Evolutionary conservation across 2,888 invertebrate genomes (phyloP).

Genomic region (Callosobruchus maculatus): DNA sequence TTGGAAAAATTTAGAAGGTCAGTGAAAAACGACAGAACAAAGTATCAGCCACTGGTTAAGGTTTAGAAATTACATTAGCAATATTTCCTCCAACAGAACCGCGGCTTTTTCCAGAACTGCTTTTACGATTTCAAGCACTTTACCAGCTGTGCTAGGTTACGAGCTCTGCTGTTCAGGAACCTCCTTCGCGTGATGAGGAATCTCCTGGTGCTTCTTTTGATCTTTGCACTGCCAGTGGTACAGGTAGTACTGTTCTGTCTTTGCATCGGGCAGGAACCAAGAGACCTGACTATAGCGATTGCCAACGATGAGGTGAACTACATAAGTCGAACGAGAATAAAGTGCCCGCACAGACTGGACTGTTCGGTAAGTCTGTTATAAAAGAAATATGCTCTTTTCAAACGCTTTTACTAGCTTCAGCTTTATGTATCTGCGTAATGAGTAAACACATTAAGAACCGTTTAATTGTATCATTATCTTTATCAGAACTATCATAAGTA

Average conservation of each 20-base stretch:
- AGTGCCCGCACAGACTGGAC: background rate
- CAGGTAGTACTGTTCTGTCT: conserved; percentile 91
- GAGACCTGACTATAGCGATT: conserved; percentile 75
- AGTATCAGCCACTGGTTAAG: too few species aligned
- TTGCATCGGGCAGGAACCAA: conserved; percentile 86
- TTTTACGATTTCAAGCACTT: conserved; percentile 44
- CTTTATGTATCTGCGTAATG: too few species aligned
- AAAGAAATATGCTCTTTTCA: too few species aligned
- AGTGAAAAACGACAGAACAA: too few species aligned
- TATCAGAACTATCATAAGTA: too few species aligned
- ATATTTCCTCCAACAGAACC: background rate
- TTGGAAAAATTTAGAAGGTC: too few species aligned
- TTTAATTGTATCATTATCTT: too few species aligned
- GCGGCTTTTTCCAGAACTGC: background rate
- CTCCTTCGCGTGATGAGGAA: conserved; percentile 90
- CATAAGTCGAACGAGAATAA: conserved; percentile 25
- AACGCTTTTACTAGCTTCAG: too few species aligned
- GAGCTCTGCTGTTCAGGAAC: conserved; percentile 81
- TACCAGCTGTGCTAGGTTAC: conserved; percentile 81
- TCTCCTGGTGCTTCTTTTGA: conserved; percentile 89
- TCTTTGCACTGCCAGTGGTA: conserved; percentile 85
- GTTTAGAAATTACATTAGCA: too few species aligned
- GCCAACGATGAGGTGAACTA: conserved; percentile 62
- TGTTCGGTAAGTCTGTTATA: background rate
- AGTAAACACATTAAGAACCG: too few species aligned